A percentile compares a stretch with the other conserved stretches of the same genome.
These are phyloP conservation scores for Sebastes vulpes DNA, from an alignment of 2,797 vertebrate species.

Conservation along the genomic window DNA sequence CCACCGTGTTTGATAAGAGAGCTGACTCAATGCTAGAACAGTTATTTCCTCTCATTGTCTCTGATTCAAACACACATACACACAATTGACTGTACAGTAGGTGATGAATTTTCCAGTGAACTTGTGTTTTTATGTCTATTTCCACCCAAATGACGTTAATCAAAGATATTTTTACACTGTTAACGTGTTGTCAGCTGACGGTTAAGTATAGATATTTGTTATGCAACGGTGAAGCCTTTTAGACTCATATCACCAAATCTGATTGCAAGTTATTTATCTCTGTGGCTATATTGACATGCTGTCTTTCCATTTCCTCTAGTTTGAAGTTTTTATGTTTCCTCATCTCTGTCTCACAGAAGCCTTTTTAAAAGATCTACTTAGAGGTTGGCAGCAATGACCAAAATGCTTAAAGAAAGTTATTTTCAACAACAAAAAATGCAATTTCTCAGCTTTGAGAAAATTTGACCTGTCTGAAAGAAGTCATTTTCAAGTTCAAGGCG, in stretches of 20 bases:
- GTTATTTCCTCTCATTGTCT: conserved; percentile 72
- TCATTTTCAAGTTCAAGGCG: not conserved
- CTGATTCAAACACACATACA: conserved; percentile 31
- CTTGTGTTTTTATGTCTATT: conserved; percentile 33
- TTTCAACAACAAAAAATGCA: not conserved
- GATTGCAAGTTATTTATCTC: not conserved
- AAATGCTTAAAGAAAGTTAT: not conserved
- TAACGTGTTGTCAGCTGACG: conserved; percentile 20
- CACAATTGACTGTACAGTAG: conserved; percentile 30
- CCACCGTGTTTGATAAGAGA: conserved; percentile 40
- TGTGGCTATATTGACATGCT: not conserved
- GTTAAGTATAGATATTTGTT: conserved; percentile 17
- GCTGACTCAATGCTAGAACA: conserved; percentile 39
- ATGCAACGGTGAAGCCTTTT: not conserved
- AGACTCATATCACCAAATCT: not conserved
- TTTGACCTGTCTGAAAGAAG: not conserved
- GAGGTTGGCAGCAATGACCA: not conserved
- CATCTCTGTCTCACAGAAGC: not conserved
- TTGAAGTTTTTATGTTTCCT: not conserved
- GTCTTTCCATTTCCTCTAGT: not conserved
- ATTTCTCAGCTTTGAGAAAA: not conserved
- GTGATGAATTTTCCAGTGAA: conserved; percentile 56
- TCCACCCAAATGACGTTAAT: conserved; percentile 45
- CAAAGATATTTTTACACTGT: conserved; percentile 52
- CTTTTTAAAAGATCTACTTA: not conserved